Percentiles rank a stretch among this genome's conserved stretches.
phyloP scores from a whole-genome alignment of 2,797 vertebrate genomes.

The Anguilla pacifica region DNA sequence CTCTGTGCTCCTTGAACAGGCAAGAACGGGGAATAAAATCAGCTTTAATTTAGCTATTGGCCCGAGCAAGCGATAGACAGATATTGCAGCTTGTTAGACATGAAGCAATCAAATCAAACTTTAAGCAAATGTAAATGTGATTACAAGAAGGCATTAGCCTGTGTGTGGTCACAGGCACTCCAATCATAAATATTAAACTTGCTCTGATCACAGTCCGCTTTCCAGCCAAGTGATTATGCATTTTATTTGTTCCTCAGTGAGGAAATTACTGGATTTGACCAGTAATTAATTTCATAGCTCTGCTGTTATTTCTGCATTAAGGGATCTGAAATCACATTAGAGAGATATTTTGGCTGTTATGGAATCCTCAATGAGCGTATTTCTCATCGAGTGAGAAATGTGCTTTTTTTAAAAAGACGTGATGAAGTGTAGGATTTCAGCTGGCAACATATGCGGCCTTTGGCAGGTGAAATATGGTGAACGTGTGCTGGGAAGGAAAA shows the following conservation, averaged over 20 bases:
- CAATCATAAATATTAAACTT: slow-evolving; percentile 44
- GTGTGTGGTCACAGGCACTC: not conserved
- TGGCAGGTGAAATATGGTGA: slow-evolving; percentile 3
- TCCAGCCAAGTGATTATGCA: not conserved
- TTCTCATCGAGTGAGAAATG: not conserved
- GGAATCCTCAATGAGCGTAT: not conserved
- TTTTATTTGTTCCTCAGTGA: slow-evolving; percentile 31
- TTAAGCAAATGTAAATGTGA: slow-evolving; percentile 3
- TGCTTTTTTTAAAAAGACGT: not conserved
- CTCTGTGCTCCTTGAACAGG: not conserved
- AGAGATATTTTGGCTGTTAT: not conserved
- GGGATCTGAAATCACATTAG: slow-evolving; percentile 33
- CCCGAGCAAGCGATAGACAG: not conserved
- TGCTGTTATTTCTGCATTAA: not conserved
- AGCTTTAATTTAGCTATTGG: not conserved
- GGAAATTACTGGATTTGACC: slow-evolving; percentile 29
- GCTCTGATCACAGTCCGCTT: slow-evolving; percentile 27
- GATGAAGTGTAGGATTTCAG: not conserved
- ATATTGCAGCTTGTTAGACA: not conserved
- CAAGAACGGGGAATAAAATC: not conserved
- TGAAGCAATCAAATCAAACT: slow-evolving; percentile 16
- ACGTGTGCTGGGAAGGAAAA: not conserved
- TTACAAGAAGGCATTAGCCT: not conserved
- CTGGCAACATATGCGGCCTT: not conserved
- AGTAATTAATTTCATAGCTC: slow-evolving; percentile 25